Conservation (phyloP, 2,797 vertebrate species). For the Choloepus didactylus region DNA sequence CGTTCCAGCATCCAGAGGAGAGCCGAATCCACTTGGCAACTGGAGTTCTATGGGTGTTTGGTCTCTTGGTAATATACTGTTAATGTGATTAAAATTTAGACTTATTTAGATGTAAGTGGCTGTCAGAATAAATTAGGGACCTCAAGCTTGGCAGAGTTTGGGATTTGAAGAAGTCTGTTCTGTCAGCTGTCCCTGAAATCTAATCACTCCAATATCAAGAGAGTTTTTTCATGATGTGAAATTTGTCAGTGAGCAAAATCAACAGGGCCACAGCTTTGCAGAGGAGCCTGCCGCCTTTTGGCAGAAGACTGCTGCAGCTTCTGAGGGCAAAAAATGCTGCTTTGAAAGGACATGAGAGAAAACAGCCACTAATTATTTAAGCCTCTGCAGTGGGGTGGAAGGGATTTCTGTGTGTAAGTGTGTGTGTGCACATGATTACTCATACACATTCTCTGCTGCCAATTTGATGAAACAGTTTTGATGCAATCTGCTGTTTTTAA, state of each 20-base stretch:
- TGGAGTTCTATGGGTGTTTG: slow-evolving; percentile 65
- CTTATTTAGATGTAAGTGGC: slow-evolving; percentile 66
- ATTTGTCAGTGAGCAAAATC: slow-evolving; percentile 76
- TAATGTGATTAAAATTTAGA: slow-evolving; percentile 81
- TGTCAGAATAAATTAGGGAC: slow-evolving; percentile 79
- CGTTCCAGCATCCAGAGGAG: slow-evolving; percentile 46
- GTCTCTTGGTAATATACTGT: slow-evolving; percentile 69
- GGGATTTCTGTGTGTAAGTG: background rate
- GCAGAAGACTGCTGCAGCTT: slow-evolving; percentile 45
- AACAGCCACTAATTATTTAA: slow-evolving; percentile 74
- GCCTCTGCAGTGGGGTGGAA: background rate
- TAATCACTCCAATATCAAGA: slow-evolving; percentile 67
- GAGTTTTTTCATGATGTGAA: slow-evolving; percentile 74
- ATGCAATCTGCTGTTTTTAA: background rate
- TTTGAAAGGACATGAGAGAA: slow-evolving; percentile 54
- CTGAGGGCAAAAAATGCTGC: background rate
- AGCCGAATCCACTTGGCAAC: slow-evolving; percentile 71
- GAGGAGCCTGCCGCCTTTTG: slow-evolving; percentile 69
- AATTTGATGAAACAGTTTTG: slow-evolving; percentile 55
- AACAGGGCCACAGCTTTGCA: slow-evolving; percentile 66
- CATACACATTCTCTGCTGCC: background rate
- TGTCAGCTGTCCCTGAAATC: slow-evolving; percentile 71
- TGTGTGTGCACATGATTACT: background rate
- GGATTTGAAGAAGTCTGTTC: slow-evolving; percentile 74
- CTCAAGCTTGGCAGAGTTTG: slow-evolving; percentile 76